phyloP scores from a whole-genome alignment of 2,888 invertebrate genomes.

The Dryobota labecula region DNA sequence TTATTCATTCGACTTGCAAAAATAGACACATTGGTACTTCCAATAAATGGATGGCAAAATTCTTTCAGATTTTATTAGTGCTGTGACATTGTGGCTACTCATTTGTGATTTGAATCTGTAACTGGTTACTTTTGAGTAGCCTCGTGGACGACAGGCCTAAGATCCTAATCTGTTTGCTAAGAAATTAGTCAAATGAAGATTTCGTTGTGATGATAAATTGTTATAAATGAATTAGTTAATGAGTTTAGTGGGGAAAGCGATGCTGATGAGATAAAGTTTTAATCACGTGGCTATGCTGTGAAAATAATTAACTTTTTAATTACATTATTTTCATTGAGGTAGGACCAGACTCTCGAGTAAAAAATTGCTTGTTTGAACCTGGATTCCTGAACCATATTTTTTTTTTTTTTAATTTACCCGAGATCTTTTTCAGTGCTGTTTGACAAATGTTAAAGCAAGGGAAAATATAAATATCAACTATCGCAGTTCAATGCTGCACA shows the following conservation, averaged over 20 bases:
- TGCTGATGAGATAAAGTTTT: not conserved
- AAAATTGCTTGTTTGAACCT: not conserved
- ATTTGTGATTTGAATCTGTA: not conserved
- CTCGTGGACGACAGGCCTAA: not conserved
- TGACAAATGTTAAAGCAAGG: not conserved
- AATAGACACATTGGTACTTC: too few species aligned
- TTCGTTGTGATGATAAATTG: constrained; percentile 6
- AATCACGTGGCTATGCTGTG: not conserved
- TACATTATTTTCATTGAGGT: not conserved
- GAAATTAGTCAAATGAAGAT: constrained; percentile 38
- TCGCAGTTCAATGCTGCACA: too few species aligned
- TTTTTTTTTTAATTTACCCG: not conserved
- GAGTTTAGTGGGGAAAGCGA: constrained; percentile 16
- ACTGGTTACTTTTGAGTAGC: not conserved
- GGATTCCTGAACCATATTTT: not conserved
- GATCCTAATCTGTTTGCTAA: constrained; percentile 44
- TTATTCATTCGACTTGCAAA: too few species aligned
- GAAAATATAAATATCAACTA: not conserved
- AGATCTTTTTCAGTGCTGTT: not conserved
- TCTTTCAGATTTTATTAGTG: too few species aligned
- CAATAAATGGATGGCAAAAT: too few species aligned
- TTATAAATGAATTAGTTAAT: constrained; percentile 31
- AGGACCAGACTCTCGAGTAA: not conserved
- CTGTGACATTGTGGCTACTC: not conserved
- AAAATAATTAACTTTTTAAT: not conserved